Evolutionary conservation across 1,140 invertebrate genomes (phyloP), one percentile per base, ranked within the genome.

Genomic region (Drosophila serrata): DNA sequence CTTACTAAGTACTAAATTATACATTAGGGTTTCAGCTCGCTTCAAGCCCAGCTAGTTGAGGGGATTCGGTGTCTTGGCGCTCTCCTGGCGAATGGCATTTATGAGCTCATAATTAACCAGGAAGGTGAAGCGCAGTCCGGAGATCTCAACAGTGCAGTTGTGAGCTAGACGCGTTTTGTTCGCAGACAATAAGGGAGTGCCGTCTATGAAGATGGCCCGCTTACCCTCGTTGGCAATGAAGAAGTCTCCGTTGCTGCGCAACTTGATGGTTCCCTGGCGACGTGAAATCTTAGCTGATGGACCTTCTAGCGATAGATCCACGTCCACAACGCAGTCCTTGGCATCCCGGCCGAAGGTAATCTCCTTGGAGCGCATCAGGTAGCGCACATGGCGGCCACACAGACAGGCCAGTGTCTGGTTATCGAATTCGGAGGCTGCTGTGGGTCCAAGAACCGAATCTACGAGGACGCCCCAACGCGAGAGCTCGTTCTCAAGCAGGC

Each of bases 191-290:
- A 99, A 95, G 1, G 98, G 97, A 77, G 96, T 95, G 4, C 98
- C 98, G 92, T 99, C 98, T 6, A 99, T 97, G 93, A 97, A 98
- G 75, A 99, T 97, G 0, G 98, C 96, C 72, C 98, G 93, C 91
- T 99, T 99, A n/a, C 98, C 98, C 92, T 99, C 97, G 65, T 99
- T 99, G 5, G 96, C 96, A 61, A 99, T 94, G 81, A 97, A 97
- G 93, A 99, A 99, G 90, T 99, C 98, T 0, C 98, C 98, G 82
- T 96, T 98, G 92, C 97, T 97, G 62, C 97, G 94, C 49, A 99
- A 94, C 56, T 98, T 96, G 64, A 99, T 98, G 2, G 97, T 97
- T 12, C 96, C 98, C 93, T 99, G 97, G 65, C 96, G 94, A 40
- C 97, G 94, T 0, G 97, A 98, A 29, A 98, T 95, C 94, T 98